Evolutionary conservation across 1,140 invertebrate genomes (phyloP).

Genomic region (Drosophila arawakana): DNA sequence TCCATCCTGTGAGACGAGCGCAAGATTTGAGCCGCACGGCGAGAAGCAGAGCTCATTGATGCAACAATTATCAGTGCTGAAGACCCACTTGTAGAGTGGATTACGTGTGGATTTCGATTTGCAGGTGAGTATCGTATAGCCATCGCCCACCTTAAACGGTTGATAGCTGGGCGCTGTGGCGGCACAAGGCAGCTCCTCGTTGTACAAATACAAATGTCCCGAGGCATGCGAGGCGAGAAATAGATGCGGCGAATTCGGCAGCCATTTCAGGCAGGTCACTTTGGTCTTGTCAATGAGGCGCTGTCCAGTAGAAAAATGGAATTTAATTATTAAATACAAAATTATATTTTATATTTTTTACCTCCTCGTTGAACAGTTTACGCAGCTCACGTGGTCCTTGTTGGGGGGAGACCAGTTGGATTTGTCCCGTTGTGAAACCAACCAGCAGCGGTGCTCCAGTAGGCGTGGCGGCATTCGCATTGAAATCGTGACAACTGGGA

Average conservation of each 20-base stretch:
- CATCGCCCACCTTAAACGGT: slow-evolving; percentile 97
- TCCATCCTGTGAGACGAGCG: slow-evolving; percentile 97
- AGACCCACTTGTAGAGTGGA: slow-evolving; percentile 94
- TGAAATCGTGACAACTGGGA: slow-evolving; percentile 99
- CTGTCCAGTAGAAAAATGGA: slow-evolving; percentile 84
- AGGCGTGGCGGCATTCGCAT: slow-evolving; percentile 91
- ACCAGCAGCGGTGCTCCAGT: slow-evolving; percentile 95
- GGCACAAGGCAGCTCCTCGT: slow-evolving; percentile 96
- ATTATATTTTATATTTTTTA: slow-evolving; percentile 77
- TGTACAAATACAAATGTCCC: slow-evolving; percentile 99
- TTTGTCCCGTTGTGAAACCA: slow-evolving; percentile 98
- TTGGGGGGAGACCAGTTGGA: slow-evolving; percentile 98
- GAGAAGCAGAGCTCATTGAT: slow-evolving; percentile 99
- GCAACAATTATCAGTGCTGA: slow-evolving; percentile 91
- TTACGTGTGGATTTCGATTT: slow-evolving; percentile 98
- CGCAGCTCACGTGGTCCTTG: slow-evolving; percentile 97
- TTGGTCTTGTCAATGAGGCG: slow-evolving; percentile 98
- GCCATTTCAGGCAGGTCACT: slow-evolving; percentile 99
- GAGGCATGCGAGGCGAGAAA: slow-evolving; percentile 98
- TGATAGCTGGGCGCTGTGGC: slow-evolving; percentile 95
- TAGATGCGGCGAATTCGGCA: slow-evolving; percentile 95
- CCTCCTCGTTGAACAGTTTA: slow-evolving; percentile 99
- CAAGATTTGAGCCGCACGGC: slow-evolving; percentile 96
- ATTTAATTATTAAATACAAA: background rate
- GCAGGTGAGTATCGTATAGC: slow-evolving; percentile 96